Percentiles rank a stretch among this genome's conserved stretches.
Evolutionary conservation across 2,888 invertebrate genomes (phyloP).

Genomic region (Abscondita cerata): DNA sequence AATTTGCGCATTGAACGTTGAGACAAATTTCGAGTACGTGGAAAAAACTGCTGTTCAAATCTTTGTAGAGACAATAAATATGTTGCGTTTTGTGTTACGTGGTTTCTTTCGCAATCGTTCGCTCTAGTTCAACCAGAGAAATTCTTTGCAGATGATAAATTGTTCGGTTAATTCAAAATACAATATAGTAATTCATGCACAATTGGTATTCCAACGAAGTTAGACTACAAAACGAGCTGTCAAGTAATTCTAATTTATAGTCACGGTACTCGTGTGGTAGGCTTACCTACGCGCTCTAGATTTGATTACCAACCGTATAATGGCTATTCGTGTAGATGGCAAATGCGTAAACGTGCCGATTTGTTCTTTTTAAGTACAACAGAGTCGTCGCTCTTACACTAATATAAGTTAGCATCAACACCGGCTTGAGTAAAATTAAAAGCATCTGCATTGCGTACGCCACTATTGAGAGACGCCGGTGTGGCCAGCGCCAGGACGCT

Average conservation of each 20-base stretch:
- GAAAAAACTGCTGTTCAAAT: too few relatives aligned
- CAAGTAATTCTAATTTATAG: slow-evolving; percentile 51
- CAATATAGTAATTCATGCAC: slow-evolving; percentile 48
- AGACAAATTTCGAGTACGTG: too few relatives aligned
- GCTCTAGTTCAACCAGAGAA: slow-evolving; percentile 25
- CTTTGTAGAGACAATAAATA: too few relatives aligned
- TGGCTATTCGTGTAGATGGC: slow-evolving; percentile 42
- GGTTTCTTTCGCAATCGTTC: slow-evolving; percentile 26
- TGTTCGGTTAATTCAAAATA: slow-evolving; percentile 43
- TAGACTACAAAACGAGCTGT: slow-evolving; percentile 48
- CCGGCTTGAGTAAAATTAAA: slow-evolving; percentile 7
- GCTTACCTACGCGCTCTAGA: slow-evolving; percentile 43
- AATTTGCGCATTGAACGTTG: too few relatives aligned
- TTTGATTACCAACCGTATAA: slow-evolving; percentile 48
- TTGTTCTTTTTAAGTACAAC: slow-evolving; percentile 26
- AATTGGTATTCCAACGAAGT: slow-evolving; percentile 45
- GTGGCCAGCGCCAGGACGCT: slow-evolving; percentile 32
- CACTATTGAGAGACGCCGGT: slow-evolving; percentile 20
- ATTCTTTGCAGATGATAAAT: slow-evolving; percentile 37
- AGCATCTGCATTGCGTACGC: slow-evolving; percentile 47
- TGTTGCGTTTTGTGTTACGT: background rate
- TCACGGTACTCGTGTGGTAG: slow-evolving; percentile 43
- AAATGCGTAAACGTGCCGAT: slow-evolving; percentile 33
- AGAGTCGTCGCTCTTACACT: slow-evolving; percentile 12
- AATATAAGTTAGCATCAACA: slow-evolving; percentile 22